Conservation (phyloP, 2,888 invertebrate species). For the Athalia cordata region DNA sequence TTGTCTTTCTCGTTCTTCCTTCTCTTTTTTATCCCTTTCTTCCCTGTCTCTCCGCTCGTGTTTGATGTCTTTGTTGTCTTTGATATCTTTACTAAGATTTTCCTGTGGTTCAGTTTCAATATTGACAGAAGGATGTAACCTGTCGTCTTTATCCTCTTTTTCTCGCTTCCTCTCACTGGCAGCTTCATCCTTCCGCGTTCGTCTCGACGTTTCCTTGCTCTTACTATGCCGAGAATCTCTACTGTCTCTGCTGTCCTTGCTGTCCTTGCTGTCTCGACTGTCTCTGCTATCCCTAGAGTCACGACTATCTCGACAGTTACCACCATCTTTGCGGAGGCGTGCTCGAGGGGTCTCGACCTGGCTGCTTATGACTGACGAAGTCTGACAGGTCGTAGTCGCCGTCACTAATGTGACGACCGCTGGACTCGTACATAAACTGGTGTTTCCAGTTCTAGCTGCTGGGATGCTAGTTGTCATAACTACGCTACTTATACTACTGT, state of each 20-base stretch:
- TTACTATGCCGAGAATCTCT: slow-evolving; percentile 69
- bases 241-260: slow-evolving; percentile 63
- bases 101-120: slow-evolving; percentile 56
- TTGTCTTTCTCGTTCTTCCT: slow-evolving; percentile 61
- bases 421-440: slow-evolving; percentile 41
- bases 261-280: slow-evolving; percentile 61
- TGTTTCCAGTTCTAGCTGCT: slow-evolving; percentile 27
- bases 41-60: slow-evolving; percentile 64
- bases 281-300: slow-evolving; percentile 67
- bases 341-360: slow-evolving; percentile 58
- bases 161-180: slow-evolving; percentile 61
- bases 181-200: slow-evolving; percentile 66
- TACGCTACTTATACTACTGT: slow-evolving; percentile 44
- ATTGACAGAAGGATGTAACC: slow-evolving; percentile 50
- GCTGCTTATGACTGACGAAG: slow-evolving; percentile 46
- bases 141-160: slow-evolving; percentile 61
- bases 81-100: slow-evolving; percentile 54
- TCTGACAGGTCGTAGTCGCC: slow-evolving; percentile 45
- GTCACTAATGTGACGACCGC: slow-evolving; percentile 40
- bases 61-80: slow-evolving; percentile 61
- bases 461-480: slow-evolving; percentile 41
- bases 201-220: slow-evolving; percentile 65
- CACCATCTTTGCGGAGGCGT: slow-evolving; percentile 62
- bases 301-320: slow-evolving; percentile 63
- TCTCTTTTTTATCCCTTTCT: slow-evolving; percentile 64